A percentile compares a stretch with the other conserved stretches of the same genome.
These are phyloP conservation scores for Drosophila hamatofila DNA, from an alignment of 2,888 invertebrate genomes.

Conservation along the genomic window DNA sequence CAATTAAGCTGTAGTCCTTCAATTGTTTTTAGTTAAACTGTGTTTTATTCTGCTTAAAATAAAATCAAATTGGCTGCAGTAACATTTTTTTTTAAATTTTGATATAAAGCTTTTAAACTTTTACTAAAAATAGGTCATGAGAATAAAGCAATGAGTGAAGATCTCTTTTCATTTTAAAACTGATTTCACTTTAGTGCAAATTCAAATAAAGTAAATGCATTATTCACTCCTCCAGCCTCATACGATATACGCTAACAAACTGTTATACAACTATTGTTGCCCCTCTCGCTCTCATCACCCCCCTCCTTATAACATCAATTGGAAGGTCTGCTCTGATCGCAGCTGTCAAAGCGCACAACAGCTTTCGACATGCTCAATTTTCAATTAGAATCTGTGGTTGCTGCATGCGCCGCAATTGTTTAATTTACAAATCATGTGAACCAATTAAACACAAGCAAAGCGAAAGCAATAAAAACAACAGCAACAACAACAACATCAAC, in stretches of 20 bases:
- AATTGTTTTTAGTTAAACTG: too few relatives aligned
- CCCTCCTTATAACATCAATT: background rate
- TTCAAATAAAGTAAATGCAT: too few relatives aligned
- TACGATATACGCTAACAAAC: background rate
- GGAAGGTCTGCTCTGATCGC: constrained; percentile 3
- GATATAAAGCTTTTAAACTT: too few relatives aligned
- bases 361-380: constrained; percentile 74
- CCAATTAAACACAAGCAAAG: constrained; percentile 70
- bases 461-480: constrained; percentile 43
- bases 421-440: constrained; percentile 84
- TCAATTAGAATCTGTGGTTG: constrained; percentile 74
- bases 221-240: background rate
- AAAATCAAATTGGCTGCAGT: too few relatives aligned
- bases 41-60: too few relatives aligned
- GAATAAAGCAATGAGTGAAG: too few relatives aligned
- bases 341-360: constrained; percentile 76
- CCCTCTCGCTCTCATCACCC: background rate
- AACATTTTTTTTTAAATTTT: too few relatives aligned
- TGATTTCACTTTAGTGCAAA: too few relatives aligned
- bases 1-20: too few relatives aligned
- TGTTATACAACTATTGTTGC: background rate
- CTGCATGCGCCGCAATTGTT: constrained; percentile 78
- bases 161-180: background rate
- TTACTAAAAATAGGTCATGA: too few relatives aligned
- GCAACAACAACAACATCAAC: constrained; percentile 6